Conservation (phyloP, 2,888 invertebrate species). For the Crocallis elinguaria region DNA sequence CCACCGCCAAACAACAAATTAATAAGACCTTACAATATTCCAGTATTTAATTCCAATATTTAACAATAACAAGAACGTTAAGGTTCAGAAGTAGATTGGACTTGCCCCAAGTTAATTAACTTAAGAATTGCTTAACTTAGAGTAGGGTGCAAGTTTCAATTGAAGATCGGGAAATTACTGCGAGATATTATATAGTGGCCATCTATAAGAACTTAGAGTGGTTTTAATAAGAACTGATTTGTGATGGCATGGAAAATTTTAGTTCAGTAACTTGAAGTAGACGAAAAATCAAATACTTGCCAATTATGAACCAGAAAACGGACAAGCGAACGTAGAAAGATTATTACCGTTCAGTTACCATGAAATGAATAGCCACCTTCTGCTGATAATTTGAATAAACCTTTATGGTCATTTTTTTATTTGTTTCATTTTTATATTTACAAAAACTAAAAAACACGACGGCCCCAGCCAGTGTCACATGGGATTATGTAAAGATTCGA, state of each 20-base stretch:
- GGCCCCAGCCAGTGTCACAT: too few species aligned
- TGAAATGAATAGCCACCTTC: too few species aligned
- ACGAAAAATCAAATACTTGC: too few species aligned
- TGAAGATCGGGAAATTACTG: slow-evolving; percentile 29
- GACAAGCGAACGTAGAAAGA: too few species aligned
- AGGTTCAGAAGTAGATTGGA: slow-evolving; percentile 19
- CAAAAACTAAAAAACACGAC: too few species aligned
- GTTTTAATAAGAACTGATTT: slow-evolving; percentile 12
- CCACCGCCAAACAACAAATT: slow-evolving; percentile 46
- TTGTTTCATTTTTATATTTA: too few species aligned
- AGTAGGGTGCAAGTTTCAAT: slow-evolving; percentile 36
- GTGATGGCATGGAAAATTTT: not conserved
- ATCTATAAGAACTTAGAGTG: slow-evolving; percentile 16
- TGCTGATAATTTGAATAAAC: too few species aligned
- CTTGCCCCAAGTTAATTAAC: slow-evolving; percentile 57
- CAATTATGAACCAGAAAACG: too few species aligned
- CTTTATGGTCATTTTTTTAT: too few species aligned
- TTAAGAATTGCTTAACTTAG: slow-evolving; percentile 41
- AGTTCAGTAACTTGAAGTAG: too few species aligned
- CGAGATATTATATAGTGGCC: slow-evolving; percentile 1
- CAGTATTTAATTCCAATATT: slow-evolving; percentile 31
- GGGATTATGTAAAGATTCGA: too few species aligned
- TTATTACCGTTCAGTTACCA: too few species aligned
- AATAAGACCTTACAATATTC: slow-evolving; percentile 51
- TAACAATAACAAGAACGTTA: slow-evolving; percentile 26